phyloP scores from a whole-genome alignment of 2,888 invertebrate species.

The Spatulosminthurus flaviceps region DNA sequence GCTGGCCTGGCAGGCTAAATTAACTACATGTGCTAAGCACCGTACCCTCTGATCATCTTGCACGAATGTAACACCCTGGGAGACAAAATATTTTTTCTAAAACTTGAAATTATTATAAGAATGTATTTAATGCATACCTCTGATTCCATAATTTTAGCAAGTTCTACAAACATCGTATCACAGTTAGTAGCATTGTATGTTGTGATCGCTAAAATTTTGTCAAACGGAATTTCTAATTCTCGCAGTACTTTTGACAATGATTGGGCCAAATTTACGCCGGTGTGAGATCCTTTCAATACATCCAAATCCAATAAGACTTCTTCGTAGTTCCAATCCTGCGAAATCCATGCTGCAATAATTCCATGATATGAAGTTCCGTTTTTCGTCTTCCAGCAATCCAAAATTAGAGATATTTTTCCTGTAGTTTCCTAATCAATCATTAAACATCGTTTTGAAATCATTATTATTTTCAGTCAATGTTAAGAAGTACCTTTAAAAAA shows the following conservation, averaged over 20 bases:
- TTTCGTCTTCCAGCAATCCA: not conserved
- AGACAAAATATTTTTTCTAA: no score
- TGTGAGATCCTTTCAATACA: not conserved
- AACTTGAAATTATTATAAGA: not conserved
- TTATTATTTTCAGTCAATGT: no score
- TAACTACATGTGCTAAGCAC: not conserved
- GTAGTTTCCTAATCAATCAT: not conserved
- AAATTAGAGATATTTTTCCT: not conserved
- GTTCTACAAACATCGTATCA: not conserved
- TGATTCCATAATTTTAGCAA: not conserved
- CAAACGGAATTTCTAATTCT: not conserved
- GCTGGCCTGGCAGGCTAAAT: not conserved
- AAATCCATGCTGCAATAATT: not conserved
- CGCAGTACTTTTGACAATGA: not conserved
- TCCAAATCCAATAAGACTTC: not conserved
- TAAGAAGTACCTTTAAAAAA: no score
- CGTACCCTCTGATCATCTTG: not conserved
- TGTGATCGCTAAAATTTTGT: not conserved
- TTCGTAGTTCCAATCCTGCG: not conserved
- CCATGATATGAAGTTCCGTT: not conserved
- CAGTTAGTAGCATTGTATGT: not conserved
- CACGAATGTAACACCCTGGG: not conserved
- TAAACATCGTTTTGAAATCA: no score
- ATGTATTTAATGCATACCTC: not conserved
- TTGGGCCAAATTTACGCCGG: not conserved